phyloP scores from a whole-genome alignment of 2,888 invertebrate species.

The Chaetogeoica ovagalla region DNA sequence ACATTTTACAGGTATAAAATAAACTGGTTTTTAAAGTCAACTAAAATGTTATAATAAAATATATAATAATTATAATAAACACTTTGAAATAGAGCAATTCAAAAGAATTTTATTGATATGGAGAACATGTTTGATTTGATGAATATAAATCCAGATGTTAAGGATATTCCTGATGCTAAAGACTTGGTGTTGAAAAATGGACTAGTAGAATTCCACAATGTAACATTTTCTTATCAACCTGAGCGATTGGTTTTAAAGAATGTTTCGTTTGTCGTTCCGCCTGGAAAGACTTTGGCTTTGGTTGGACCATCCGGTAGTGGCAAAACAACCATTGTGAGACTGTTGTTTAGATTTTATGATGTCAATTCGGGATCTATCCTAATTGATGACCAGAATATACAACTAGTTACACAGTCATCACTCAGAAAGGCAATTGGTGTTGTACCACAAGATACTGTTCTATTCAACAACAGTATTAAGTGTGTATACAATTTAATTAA shows the following conservation, averaged over 20 bases:
- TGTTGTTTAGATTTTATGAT: constrained; percentile 96
- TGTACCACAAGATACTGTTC: constrained; percentile 95
- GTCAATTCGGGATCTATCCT: constrained; percentile 82
- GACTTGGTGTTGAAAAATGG: constrained; percentile 72
- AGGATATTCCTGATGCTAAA: constrained; percentile 79
- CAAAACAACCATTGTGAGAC: constrained; percentile 92
- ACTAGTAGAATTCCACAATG: constrained; percentile 84
- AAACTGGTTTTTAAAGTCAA: background rate
- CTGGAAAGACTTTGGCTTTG: constrained; percentile 84
- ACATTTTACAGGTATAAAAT: constrained; percentile 84
- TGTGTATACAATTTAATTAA: constrained; percentile 58
- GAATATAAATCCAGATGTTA: constrained; percentile 82
- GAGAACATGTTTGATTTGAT: constrained; percentile 98
- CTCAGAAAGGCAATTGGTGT: constrained; percentile 85
- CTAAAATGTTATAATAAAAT: background rate
- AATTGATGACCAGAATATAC: constrained; percentile 88
- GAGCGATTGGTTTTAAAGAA: constrained; percentile 77
- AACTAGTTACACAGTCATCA: constrained; percentile 81
- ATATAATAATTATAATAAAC: background rate
- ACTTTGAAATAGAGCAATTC: constrained; percentile 75
- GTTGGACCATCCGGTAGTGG: constrained; percentile 89
- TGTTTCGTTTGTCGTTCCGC: constrained; percentile 75
- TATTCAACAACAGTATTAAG: constrained; percentile 90
- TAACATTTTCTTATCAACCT: constrained; percentile 84
- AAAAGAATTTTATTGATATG: constrained; percentile 98